Percentiles rank a stretch among this genome's conserved stretches.
Conservation (phyloP, 2,113 vertebrate genomes). For the Oncorhynchus nerka region DNA sequence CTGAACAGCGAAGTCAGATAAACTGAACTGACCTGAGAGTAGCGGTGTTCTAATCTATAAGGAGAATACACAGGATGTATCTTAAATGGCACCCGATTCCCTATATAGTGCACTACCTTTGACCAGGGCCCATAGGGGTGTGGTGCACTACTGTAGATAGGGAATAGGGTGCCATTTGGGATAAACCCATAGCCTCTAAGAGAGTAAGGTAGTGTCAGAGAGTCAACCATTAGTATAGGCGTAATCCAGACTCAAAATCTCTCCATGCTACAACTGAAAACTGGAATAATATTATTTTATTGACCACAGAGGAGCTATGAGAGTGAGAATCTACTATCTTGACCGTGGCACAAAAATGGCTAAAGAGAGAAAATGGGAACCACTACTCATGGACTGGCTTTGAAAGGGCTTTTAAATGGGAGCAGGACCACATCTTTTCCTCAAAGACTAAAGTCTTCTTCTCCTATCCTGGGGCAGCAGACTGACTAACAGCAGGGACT, state of each 20-base stretch:
- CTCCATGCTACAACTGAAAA: slow-evolving; percentile 20
- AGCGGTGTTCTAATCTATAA: background rate
- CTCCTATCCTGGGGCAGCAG: slow-evolving; percentile 7
- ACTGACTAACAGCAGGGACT: too few relatives aligned
- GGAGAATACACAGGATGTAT: background rate
- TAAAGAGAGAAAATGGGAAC: slow-evolving; percentile 1
- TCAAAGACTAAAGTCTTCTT: background rate
- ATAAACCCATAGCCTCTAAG: background rate
- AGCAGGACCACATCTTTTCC: slow-evolving; percentile 11
- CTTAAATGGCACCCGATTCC: too few relatives aligned
- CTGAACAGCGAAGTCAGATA: background rate
- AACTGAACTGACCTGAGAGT: slow-evolving; percentile 6
- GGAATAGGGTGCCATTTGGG: too few relatives aligned
- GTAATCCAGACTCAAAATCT: background rate
- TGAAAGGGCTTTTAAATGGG: slow-evolving; percentile 17
- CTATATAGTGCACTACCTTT: too few relatives aligned
- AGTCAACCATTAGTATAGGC: background rate
- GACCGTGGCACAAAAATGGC: background rate
- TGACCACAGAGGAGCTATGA: slow-evolving; percentile 11
- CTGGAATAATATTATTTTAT: slow-evolving; percentile 37
- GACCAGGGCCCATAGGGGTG: too few relatives aligned
- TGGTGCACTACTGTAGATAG: too few relatives aligned
- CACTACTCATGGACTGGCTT: slow-evolving; percentile 40
- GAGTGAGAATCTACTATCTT: slow-evolving; percentile 9
- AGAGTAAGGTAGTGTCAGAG: slow-evolving; percentile 2